phyloP scores from a whole-genome alignment of 30 jellyfish, hydroid and myxozoan species.

The Chironex yamaguchii region DNA sequence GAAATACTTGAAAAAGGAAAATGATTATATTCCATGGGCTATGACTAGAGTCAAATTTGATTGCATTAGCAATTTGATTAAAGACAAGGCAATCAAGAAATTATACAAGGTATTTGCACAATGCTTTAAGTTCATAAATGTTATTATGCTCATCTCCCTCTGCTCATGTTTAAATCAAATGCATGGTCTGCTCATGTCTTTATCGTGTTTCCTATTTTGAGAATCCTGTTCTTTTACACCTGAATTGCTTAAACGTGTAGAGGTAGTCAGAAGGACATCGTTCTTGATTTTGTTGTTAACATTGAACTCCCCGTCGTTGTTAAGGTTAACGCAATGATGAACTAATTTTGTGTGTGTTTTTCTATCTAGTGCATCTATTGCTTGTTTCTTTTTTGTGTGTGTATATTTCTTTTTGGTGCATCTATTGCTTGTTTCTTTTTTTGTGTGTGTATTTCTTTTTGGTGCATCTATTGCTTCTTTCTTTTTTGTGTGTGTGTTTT shows the following conservation, averaged over 20 bases:
- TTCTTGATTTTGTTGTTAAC: too few relatives aligned
- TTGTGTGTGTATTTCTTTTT: not conserved
- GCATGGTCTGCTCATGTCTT: too few relatives aligned
- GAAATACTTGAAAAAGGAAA: constrained; percentile 84
- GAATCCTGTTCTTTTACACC: too few relatives aligned
- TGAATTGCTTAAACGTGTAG: too few relatives aligned
- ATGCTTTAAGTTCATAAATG: not conserved
- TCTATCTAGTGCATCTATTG: too few relatives aligned
- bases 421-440: not conserved
- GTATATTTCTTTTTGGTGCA: not conserved
- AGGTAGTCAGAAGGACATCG: too few relatives aligned
- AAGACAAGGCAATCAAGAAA: constrained; percentile 62
- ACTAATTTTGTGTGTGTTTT: too few relatives aligned
- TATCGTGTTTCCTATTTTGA: too few relatives aligned
- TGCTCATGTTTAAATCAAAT: too few relatives aligned
- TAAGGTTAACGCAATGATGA: too few relatives aligned
- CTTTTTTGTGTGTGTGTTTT: not conserved
- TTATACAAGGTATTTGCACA: constrained; percentile 78
- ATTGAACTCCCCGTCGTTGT: too few relatives aligned
- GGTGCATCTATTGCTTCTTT: not conserved
- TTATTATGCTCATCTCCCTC: not conserved
- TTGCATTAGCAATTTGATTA: constrained; percentile 72
- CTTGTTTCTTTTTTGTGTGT: not conserved
- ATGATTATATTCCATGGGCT: constrained; percentile 96
- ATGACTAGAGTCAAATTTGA: constrained; percentile 92